phyloP scores from a whole-genome alignment of 2,113 vertebrate genomes.

The Lagopus leucura region DNA sequence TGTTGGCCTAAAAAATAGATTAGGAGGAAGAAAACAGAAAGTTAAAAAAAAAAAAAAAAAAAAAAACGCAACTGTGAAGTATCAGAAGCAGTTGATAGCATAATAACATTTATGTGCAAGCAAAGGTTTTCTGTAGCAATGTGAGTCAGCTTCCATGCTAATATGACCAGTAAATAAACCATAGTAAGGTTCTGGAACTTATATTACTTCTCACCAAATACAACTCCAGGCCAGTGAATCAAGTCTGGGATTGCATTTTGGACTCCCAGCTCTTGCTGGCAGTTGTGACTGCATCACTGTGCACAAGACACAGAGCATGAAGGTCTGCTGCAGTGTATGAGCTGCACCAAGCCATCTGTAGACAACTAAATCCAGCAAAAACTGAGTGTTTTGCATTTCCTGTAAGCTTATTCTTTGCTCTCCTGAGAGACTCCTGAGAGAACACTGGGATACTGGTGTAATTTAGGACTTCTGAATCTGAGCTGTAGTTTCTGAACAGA shows the following conservation, averaged over 20 bases:
- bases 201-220: slow-evolving; percentile 1
- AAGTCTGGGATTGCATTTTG: neutral
- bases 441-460: neutral
- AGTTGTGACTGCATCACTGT: neutral
- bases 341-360: neutral
- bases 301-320: neutral
- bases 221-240: slow-evolving; percentile 8
- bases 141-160: slow-evolving; percentile 31
- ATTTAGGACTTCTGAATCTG: neutral
- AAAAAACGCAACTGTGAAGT: neutral
- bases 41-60: neutral
- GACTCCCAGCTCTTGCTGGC: neutral
- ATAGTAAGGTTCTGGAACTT: neutral
- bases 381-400: fast-evolving
- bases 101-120: slow-evolving; percentile 47
- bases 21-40: slow-evolving; percentile 49
- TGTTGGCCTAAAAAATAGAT: slow-evolving; percentile 63
- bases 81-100: slow-evolving; percentile 29
- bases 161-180: slow-evolving; percentile 55
- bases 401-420: neutral
- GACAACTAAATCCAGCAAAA: neutral
- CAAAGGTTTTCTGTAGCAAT: slow-evolving; percentile 17
- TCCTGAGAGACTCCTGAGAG: neutral
- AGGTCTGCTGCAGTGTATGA: neutral
- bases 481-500: neutral